Base-by-base conservation (phyloP, 2,888 invertebrate species). In the Tetheella fluctuosa region DNA sequence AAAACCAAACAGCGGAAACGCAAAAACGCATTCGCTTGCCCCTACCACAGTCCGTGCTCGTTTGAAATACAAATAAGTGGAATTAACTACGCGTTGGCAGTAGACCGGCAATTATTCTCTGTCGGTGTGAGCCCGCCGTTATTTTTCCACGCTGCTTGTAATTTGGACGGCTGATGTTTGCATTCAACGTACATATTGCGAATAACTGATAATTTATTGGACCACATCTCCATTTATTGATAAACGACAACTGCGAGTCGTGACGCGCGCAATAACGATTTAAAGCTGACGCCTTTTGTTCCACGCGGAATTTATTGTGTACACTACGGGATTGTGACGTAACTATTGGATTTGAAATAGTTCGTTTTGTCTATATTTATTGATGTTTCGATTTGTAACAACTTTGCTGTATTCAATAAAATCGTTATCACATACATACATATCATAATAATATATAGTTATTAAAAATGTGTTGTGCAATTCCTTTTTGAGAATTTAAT, bases 61-160 rank as follows among this genome's bases (percentile, higher is more conserved):
- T 62, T 57, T 39, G 76, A 80, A 84, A 78, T 79, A 84, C 84
- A 86, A 85, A 87, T 86, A 85, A 83, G 82, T 75, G 77, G 81
- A 84, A 88, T 87, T 85, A 86, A 87, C 83, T 82, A 77, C 81
- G 79, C 77, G 81, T 79, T 76, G 79, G 75, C 73, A 75, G 79
- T 39, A 77, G 68, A 74, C 70, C 76, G 74, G 85, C 86, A 85
- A 90, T 90, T 84, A 89, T 81, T 89, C 88, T 84, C 84, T 84
- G 88, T 85, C 86, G 71, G 70, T 64, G 67, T 67, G 73, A 68
- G 71, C 76, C 73, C 67, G 76, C 71, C 77, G 79, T 81, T 84
- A 84, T 88, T 88, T 89, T 89, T 86, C 84, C 79, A 74, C 74
- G 75, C 69, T 62, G 68, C 74, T 80, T 82, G 85, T 88, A 86